phyloP scores from a whole-genome alignment of 2,113 vertebrate genomes.

The Clarias batrachus region DNA sequence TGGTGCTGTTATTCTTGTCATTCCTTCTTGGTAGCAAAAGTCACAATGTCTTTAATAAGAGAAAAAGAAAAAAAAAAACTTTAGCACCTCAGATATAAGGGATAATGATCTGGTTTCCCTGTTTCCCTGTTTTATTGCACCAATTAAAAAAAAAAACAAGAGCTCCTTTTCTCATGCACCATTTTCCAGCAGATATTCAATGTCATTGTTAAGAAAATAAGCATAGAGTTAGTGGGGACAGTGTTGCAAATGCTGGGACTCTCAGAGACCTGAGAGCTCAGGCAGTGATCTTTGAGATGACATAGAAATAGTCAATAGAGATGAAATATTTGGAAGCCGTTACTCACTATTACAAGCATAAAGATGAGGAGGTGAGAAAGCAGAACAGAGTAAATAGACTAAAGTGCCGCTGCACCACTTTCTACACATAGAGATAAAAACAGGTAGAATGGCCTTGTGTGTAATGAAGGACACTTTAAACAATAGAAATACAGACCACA shows the following conservation, averaged over 20 bases:
- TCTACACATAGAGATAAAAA: not conserved
- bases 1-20: too few species aligned
- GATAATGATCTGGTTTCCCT: not conserved
- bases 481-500: not conserved
- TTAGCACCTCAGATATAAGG: not conserved
- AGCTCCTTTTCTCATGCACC: too few species aligned
- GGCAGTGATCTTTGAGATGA: not conserved
- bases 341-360: not conserved
- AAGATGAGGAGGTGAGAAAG: not conserved
- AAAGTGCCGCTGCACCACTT: not conserved
- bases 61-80: not conserved
- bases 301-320: not conserved
- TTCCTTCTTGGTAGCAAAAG: not conserved
- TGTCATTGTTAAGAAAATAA: not conserved
- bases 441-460: not conserved
- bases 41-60: not conserved
- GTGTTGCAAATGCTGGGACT: not conserved
- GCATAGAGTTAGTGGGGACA: not conserved
- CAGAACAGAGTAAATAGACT: not conserved
- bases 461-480: not conserved
- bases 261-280: too few species aligned
- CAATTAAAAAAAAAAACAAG: too few species aligned
- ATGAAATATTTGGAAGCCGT: not conserved
- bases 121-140: too few species aligned
- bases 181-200: not conserved